These are phyloP conservation scores for Guaruba guarouba DNA, from an alignment of 2,113 vertebrate genomes.

Conservation along the genomic window DNA sequence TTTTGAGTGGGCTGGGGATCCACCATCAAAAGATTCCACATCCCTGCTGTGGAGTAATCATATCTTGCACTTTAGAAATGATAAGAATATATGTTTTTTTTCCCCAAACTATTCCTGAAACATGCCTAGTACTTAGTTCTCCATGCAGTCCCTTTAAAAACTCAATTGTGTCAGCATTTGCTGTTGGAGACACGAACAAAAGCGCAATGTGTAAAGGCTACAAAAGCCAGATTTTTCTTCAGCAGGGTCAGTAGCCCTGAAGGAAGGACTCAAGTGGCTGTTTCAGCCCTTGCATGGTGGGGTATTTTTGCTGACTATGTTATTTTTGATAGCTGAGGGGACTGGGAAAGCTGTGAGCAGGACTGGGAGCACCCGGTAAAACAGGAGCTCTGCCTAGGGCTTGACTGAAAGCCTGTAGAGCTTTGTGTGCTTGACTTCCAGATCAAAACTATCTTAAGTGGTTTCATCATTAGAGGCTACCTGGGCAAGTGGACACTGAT, in stretches of 20 bases:
- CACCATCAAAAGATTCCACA: neutral
- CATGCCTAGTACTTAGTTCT: neutral
- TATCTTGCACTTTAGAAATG: neutral
- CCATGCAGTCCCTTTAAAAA: neutral
- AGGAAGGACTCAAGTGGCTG: neutral
- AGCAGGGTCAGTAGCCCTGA: neutral
- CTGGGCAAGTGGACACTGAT: slow-evolving; percentile 96
- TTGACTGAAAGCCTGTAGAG: slow-evolving; percentile 59
- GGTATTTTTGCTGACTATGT: neutral
- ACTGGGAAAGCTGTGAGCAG: neutral
- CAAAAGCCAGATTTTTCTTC: neutral
- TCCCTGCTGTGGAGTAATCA: neutral
- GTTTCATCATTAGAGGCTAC: slow-evolving; percentile 97
- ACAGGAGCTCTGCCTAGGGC: slow-evolving; percentile 33
- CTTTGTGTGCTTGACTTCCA: slow-evolving; percentile 76
- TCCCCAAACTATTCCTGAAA: neutral
- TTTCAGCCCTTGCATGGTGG: neutral
- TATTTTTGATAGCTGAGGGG: neutral
- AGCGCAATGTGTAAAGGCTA: neutral
- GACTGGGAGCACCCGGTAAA: neutral
- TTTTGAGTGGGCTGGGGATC: neutral
- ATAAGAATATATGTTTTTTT: neutral
- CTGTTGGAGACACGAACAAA: neutral
- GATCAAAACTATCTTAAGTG: slow-evolving; percentile 98
- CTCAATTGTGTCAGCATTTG: neutral